Base-by-base conservation (phyloP, 2,113 vertebrate species). In the Bos indicus region DNA sequence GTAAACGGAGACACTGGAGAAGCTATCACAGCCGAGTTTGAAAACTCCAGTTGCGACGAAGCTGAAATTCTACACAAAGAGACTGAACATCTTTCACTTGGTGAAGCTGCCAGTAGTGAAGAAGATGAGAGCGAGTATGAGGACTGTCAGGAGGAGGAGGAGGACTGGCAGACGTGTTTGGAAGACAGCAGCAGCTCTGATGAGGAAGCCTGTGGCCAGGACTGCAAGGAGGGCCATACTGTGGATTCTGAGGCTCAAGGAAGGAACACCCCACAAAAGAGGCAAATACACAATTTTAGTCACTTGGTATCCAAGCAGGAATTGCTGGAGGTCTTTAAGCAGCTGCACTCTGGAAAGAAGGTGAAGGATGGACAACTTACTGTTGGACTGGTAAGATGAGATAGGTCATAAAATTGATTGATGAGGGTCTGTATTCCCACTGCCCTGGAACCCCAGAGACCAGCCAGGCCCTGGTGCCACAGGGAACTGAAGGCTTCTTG, bases 141-240 rank as follows among this genome's bases (percentile, higher is more conserved):
- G 96, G 99, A 99, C 97, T 99, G 99, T 89, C 97, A 97, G 74
- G 99, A 99, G 84, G 99, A 99, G 17, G 99, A 99, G 43, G 99
- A 99, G 59, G 99, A 99, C 30, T 99, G 99, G 99, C 98, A 99
- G 90, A 99, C 99, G 0, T 99, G 99, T 98, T 99, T 99, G 13
- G 99, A 99, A 97, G 99, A 99, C 43, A 99, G 99, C 30, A 51
- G 89, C 2, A 10, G 48, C 67, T 83, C 91, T 28, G 83, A 74
- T 0, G n/a, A 95, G 83, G 97, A 96, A 52, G n/a, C 54, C 60
- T 16, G 94, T 90, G 92, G 89, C 88, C 93, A 74, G 46, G 91
- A 90, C 36, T 95, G 98, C 19, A n/a, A 97, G 36, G 88, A 87
- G 82, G 87, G 30, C 28, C 56, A 16, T 40, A 9, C 81, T 59